A percentile compares a stretch with the other conserved stretches of the same genome.
These are phyloP conservation scores for Zenarchopterus dispar DNA, from an alignment of 2,797 vertebrate genomes.

Conservation along the genomic window DNA sequence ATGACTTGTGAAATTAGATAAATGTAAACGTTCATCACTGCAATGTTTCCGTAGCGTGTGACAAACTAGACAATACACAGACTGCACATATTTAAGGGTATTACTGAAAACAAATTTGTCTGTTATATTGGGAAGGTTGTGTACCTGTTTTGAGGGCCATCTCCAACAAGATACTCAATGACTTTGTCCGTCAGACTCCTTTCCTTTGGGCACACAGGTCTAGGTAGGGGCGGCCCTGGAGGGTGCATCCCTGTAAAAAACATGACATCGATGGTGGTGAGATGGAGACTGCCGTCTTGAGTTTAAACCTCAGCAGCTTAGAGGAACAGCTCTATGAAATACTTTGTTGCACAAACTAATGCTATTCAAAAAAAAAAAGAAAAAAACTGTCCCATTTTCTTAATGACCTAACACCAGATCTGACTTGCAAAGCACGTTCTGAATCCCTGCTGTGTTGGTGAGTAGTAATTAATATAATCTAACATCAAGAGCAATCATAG, in stretches of 20 bases:
- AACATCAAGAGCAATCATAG: constrained; percentile 97
- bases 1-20: background rate
- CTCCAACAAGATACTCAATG: constrained; percentile 97
- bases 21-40: background rate
- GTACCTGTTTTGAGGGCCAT: constrained; percentile 98
- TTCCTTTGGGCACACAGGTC: constrained; percentile 93
- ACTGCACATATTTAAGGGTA: background rate
- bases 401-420: constrained; percentile 77
- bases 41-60: background rate
- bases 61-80: background rate
- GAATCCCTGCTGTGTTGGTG: constrained; percentile 87
- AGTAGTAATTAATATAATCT: constrained; percentile 96
- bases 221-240: constrained; percentile 94
- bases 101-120: constrained; percentile 1
- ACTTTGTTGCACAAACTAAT: constrained; percentile 64
- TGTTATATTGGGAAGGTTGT: constrained; percentile 2
- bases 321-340: constrained; percentile 22
- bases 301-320: constrained; percentile 37
- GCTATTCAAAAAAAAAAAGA: constrained; percentile 7
- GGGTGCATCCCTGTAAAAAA: constrained; percentile 92
- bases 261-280: constrained; percentile 45
- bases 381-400: constrained; percentile 59
- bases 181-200: constrained; percentile 93
- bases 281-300: constrained; percentile 23
- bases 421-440: constrained; percentile 82